Base-by-base conservation (phyloP, 1,140 invertebrate species). In the Drosophila obscura region DNA sequence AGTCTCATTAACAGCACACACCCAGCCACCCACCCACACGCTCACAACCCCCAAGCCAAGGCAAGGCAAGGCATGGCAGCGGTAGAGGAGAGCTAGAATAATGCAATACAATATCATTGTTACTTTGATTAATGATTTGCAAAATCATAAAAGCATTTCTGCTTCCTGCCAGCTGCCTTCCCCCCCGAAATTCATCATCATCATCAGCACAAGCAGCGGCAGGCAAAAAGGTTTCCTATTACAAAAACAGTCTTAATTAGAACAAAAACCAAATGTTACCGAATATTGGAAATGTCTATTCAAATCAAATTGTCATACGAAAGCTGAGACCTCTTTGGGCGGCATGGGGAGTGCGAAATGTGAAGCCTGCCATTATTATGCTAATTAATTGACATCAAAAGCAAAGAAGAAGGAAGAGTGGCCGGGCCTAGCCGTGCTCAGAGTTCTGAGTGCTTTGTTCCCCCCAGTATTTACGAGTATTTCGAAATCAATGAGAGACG, bases 111-210 rank as follows among this genome's bases (percentile, higher is more conserved):
- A 87, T 87, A 87, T 87, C 82, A 88, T 87, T 87, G 82, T 87
- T 82, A 73, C 82, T 83, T 87, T 87, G 82, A 87, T 87, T 87
- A 87, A 87, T 87, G 83, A 87, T 87, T 88, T 87, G 72, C 79
- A 73, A 88, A 87, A 88, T 83, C 83, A 83, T 87, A 83, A 87
- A 87, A 77, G 79, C 77, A 43, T 16, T 50, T 41, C 45, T 39
- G 50, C 49, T 15, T 19, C 51, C 15, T 22, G 11, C 6, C 5
- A n/a, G 24, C 31, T 7, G 24, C 22, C 4, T n/a, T 5, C 39
- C 24, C 41, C 52, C 8, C n/a, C 13, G 13, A 26, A 45, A 53
- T 39, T 52, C 50, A 55, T 56, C 66, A 45, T 65, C 65, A 19
- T 66, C 48, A 39, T 59, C 53, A 48, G n/a, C 55, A 28, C 19